Conservation (phyloP, 1,140 invertebrate genomes). For the Cheumatopsyche charites region DNA sequence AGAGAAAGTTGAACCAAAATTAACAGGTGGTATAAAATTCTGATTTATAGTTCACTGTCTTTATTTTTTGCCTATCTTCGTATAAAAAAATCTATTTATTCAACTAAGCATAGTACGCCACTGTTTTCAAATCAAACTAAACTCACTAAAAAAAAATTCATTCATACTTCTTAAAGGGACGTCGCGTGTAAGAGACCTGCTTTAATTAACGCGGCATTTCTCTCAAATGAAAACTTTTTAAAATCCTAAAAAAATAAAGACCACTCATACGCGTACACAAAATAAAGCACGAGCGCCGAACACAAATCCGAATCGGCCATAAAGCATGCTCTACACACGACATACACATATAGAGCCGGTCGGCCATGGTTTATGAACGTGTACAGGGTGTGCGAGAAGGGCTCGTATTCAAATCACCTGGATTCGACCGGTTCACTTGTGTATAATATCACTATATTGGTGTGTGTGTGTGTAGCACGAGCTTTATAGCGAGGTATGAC, state of each 20-base stretch:
- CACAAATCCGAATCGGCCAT: background rate
- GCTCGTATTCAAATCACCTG: conserved; percentile 21
- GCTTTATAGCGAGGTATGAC: conserved; percentile 38
- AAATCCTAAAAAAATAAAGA: too few species aligned
- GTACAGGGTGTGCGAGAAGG: background rate
- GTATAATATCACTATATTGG: conserved; percentile 2
- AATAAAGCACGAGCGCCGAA: too few species aligned
- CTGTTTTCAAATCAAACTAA: too few species aligned
- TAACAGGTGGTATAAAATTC: too few species aligned
- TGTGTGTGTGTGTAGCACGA: background rate
- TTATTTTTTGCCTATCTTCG: too few species aligned
- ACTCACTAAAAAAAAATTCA: conserved; percentile 20
- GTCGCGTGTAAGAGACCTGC: conserved; percentile 36
- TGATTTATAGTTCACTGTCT: too few species aligned
- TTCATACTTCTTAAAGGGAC: conserved; percentile 39
- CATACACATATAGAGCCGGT: too few species aligned
- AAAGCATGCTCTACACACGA: background rate
- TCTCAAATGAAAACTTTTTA: conserved; percentile 37
- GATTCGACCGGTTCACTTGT: conserved; percentile 17
- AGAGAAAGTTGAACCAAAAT: too few species aligned
- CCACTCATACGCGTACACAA: too few species aligned
- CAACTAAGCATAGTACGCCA: too few species aligned
- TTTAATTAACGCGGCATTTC: conserved; percentile 46
- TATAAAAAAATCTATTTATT: too few species aligned
- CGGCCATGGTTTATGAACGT: conserved; percentile 42